Base-by-base conservation (phyloP, 1,140 invertebrate species). In the Drosophila erecta region DNA sequence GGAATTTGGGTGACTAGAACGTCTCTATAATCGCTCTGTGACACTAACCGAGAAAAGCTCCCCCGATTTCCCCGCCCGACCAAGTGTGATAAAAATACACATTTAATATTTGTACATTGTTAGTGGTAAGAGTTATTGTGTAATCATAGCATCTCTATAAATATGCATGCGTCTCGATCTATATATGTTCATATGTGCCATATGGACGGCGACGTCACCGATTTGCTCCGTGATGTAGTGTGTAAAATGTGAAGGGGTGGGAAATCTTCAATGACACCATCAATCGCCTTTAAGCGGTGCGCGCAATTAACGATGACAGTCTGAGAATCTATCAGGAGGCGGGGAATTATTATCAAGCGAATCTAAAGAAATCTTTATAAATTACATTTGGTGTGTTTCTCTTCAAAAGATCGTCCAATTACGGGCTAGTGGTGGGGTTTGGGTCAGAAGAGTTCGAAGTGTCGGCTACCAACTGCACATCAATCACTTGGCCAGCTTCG, bases 101-200 rank as follows among this genome's bases (percentile, higher is more conserved):
- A 86, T 87, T 89, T 87, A 79, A 87, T 87, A 87, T 87, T 87
- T 87, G 83, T 87, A 83, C 84, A 87, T 87, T 87, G 83, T 87
- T 87, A 87, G 83, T 79, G 71, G 83, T 76, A 87, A 87, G 83
- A 87, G 79, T 89, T 89, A 87, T 87, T 87, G 83, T 87, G 83
- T 79, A 87, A 87, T 71, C 80, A 60, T 83, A 51, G 61, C 40
- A 20, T 67, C 50, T 40, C 8, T 57, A 14, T 57, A 30, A 30
- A n/a, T 64, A 35, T 57, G 46, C 50, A 10, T 8, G 35, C 22
- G 43, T 59, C 54, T 11, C 51, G 24, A 58, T 44, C 43, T 74
- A 75, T 53, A 76, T 66, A 49, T 57, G 51, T 35, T 20, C 37
- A 59, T 66, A 54, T 57, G 55, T 37, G 67, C 67, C 67, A 70